Evolutionary conservation across 2,888 invertebrate genomes (phyloP).

Genomic region (Mythimna lalbum): DNA sequence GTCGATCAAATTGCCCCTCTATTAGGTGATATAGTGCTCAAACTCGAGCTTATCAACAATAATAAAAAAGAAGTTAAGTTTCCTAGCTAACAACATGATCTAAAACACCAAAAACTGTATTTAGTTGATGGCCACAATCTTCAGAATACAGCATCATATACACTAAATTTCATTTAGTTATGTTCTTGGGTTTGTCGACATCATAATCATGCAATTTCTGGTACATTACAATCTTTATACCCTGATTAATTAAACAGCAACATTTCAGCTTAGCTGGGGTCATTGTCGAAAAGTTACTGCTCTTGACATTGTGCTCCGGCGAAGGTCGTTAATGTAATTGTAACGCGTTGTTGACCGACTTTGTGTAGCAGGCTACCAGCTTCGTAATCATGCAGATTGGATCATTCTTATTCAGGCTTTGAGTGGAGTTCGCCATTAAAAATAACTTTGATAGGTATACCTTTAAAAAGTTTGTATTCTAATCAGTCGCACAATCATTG

Average conservation of each 20-base stretch:
- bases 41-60: too few species aligned
- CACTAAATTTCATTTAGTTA: not conserved
- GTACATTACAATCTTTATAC: not conserved
- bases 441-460: conserved; percentile 30
- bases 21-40: too few species aligned
- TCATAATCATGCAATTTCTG: too few species aligned
- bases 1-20: too few species aligned
- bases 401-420: conserved; percentile 46
- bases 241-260: conserved; percentile 17
- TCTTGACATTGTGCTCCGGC: conserved; percentile 77
- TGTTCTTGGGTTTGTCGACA: not conserved
- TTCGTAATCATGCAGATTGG: conserved; percentile 56
- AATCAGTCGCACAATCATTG: conserved; percentile 11
- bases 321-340: conserved; percentile 69
- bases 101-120: too few species aligned
- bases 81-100: too few species aligned
- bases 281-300: conserved; percentile 65
- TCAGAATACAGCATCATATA: too few species aligned
- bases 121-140: too few species aligned
- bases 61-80: too few species aligned
- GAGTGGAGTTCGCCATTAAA: conserved; percentile 48
- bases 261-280: conserved; percentile 50
- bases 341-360: conserved; percentile 56
- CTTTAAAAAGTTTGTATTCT: not conserved
- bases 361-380: conserved; percentile 44